Evolutionary conservation across 35 echinoderm and acorn worm genomes (phyloP), one percentile per base, ranked within the genome.

Genomic region (Chiridota heheva): DNA sequence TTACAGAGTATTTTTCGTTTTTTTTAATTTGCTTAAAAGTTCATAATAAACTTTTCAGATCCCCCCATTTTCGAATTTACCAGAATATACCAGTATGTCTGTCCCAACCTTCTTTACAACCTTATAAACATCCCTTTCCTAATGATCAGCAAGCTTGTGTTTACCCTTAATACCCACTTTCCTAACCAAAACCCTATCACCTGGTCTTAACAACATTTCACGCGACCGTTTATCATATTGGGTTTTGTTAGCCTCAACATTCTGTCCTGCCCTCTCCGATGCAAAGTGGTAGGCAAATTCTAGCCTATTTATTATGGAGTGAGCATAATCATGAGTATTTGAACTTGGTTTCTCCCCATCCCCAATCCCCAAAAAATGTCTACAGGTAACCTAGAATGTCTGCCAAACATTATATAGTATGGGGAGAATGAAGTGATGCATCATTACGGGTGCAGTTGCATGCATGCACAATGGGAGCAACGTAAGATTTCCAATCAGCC

Each of bases 381-480:
- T 25, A 82, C 51, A 0, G 78, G 77, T 16, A 73, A 61, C 35
- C 78, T 69, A 4, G 67, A 68, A 36, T 81, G 77, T 6, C 86
- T 39, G 7, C 86, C 77, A 34, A 81, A 80, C 75, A 80, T 73
- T 10, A 82, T 28, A 40, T 53, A 83, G 43, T 90, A 76, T 2
- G 87, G 87, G 1, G 87, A 76, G 53, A 45, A 81, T 24, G 58
- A 33, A 20, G 86, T 82, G 20, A n/a, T 27, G 67, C 28, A 51
- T 60, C 67, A 72, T 82, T 81, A 10, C 36, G 35, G 2, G 77
- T 89, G 22, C 44, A 44, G 40, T 82, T 89, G 25, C 82, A 89
- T 0, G 86, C 86, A 37, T 88, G 76, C 16, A 67, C 73, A 28
- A 87, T 33, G 13, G 73, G 58, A 44, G 58, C 73, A 30, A 88